Conservation (phyloP, 1,140 invertebrate genomes). For the Dendrolimus punctatus region DNA sequence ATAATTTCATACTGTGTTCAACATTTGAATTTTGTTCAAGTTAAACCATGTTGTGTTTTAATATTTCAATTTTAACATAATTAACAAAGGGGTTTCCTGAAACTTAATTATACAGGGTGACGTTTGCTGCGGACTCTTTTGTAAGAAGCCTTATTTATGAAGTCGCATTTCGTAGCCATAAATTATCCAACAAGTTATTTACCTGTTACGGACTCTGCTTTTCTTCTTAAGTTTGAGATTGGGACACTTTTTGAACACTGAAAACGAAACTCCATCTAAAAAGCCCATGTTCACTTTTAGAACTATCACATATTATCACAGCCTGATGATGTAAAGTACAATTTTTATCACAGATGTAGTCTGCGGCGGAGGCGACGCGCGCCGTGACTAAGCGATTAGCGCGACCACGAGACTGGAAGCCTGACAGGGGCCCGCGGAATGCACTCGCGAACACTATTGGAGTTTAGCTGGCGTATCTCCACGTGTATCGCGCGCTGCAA, state of each 20-base stretch:
- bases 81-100: too few species aligned
- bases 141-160: too few species aligned
- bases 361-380: slow-evolving; percentile 32
- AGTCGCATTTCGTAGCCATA: too few species aligned
- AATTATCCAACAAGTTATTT: not conserved
- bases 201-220: slow-evolving; percentile 22
- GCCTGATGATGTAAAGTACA: slow-evolving; percentile 16
- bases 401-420: slow-evolving; percentile 21
- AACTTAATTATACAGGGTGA: too few species aligned
- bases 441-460: slow-evolving; percentile 4
- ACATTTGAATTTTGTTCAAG: too few species aligned
- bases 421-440: slow-evolving; percentile 14
- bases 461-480: slow-evolving; percentile 10
- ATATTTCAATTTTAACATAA: too few species aligned
- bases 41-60: too few species aligned
- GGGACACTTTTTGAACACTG: slow-evolving; percentile 61
- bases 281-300: slow-evolving; percentile 45
- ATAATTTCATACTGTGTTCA: too few species aligned
- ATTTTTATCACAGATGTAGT: slow-evolving; percentile 37
- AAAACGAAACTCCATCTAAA: slow-evolving; percentile 44
- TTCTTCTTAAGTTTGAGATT: slow-evolving; percentile 45
- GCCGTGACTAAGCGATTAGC: slow-evolving; percentile 57
- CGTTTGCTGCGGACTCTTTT: not conserved
- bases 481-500: slow-evolving; percentile 28
- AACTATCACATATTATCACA: slow-evolving; percentile 47